phyloP scores from a whole-genome alignment of 2,113 vertebrate species.

The Forbesichthys papilliferus region DNA sequence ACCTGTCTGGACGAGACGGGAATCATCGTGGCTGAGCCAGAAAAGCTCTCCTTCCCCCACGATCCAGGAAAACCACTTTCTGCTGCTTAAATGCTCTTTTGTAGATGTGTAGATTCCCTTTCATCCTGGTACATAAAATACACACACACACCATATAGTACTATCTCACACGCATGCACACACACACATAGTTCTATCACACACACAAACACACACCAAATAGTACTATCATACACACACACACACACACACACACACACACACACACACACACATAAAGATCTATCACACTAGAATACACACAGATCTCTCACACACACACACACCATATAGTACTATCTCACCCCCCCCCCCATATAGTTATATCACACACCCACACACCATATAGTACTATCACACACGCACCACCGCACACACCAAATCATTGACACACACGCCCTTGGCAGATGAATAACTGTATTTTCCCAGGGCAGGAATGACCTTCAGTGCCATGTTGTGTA shows the following conservation, averaged over 20 bases:
- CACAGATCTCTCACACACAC: no score
- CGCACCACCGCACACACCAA: background rate
- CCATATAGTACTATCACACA: no score
- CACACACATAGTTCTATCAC: background rate
- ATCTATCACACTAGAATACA: no score
- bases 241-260: no score
- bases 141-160: background rate
- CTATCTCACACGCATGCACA: no score
- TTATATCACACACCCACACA: no score
- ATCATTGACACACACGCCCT: background rate
- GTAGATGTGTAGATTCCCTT: background rate
- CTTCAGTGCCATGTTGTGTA: no score
- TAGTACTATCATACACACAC: no score
- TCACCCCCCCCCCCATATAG: no score
- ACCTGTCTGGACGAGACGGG: background rate
- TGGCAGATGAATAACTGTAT: background rate
- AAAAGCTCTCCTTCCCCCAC: constrained; percentile 8
- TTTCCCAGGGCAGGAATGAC: background rate
- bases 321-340: no score
- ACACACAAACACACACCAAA: background rate
- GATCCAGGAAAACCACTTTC: constrained; percentile 8
- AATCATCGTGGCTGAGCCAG: background rate
- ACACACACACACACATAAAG: no score
- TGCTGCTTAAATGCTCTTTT: background rate
- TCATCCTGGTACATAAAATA: background rate